Evolutionary conservation across 2,797 vertebrate species (phyloP).

Genomic region (Sebastiscus albofasciatus): DNA sequence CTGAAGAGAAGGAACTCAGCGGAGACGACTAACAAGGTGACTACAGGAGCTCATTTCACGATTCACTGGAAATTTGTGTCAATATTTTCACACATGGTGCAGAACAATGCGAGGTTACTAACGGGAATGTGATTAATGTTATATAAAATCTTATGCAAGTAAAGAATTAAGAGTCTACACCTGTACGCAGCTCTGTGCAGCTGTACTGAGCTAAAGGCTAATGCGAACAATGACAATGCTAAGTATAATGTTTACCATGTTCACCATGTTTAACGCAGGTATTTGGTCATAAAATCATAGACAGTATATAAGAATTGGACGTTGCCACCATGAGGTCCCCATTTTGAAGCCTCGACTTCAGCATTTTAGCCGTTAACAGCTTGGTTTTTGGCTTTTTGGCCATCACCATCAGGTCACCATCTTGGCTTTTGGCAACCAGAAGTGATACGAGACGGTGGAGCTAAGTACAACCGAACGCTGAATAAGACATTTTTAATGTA

Average conservation of each 20-base stretch:
- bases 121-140: constrained; percentile 35
- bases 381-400: no score
- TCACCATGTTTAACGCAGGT: background rate
- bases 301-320: background rate
- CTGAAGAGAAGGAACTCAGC: constrained; percentile 41
- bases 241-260: background rate
- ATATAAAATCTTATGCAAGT: constrained; percentile 13
- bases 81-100: constrained; percentile 13
- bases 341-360: no score
- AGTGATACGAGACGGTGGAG: no score
- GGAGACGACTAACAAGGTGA: constrained; percentile 18
- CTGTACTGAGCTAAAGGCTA: background rate
- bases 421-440: no score
- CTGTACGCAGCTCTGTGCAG: constrained; percentile 4
- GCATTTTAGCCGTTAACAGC: no score
- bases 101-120: constrained; percentile 40
- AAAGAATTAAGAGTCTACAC: background rate
- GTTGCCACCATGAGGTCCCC: no score
- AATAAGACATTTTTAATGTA: no score
- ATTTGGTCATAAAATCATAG: constrained; percentile 4
- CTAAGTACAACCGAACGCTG: no score
- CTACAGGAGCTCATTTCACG: constrained; percentile 36
- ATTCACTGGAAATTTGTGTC: constrained; percentile 33
- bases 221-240: background rate
- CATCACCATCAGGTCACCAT: no score